Percentiles rank a stretch among this genome's conserved stretches.
phyloP scores from a whole-genome alignment of 2,888 invertebrate genomes.

The Agrypnus murinus region DNA sequence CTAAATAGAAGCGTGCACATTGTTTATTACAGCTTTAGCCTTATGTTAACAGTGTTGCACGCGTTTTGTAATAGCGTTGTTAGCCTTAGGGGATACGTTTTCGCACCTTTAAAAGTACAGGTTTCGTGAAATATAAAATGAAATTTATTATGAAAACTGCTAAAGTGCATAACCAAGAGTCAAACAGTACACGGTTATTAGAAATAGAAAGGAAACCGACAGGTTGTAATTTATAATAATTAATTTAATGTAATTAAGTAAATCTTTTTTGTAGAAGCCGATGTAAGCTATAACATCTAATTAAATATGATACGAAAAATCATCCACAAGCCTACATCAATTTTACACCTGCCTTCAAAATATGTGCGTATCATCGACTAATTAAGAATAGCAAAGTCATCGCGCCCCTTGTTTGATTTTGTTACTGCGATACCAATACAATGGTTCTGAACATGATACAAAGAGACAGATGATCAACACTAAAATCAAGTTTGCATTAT shows the following conservation, averaged over 20 bases:
- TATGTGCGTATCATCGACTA: conserved; percentile 57
- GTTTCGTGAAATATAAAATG: conserved; percentile 37
- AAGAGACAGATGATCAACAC: no score
- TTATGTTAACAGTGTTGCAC: conserved; percentile 49
- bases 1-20: conserved; percentile 49
- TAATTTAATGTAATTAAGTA: conserved; percentile 39
- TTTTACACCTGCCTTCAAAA: conserved; percentile 57
- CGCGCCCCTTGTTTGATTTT: conserved; percentile 52
- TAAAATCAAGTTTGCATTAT: no score
- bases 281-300: conserved; percentile 48
- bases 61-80: conserved; percentile 47
- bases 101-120: conserved; percentile 49
- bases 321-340: conserved; percentile 48
- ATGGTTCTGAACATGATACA: background rate
- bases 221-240: conserved; percentile 35
- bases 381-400: conserved; percentile 57
- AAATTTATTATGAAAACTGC: conserved; percentile 36
- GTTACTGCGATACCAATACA: conserved; percentile 17
- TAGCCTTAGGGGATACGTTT: conserved; percentile 41
- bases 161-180: conserved; percentile 7
- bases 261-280: conserved; percentile 24
- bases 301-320: conserved; percentile 51
- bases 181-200: conserved; percentile 17
- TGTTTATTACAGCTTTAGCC: conserved; percentile 42
- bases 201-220: background rate